phyloP scores from a whole-genome alignment of 1,140 invertebrate species.

The Drosophila busckii region DNA sequence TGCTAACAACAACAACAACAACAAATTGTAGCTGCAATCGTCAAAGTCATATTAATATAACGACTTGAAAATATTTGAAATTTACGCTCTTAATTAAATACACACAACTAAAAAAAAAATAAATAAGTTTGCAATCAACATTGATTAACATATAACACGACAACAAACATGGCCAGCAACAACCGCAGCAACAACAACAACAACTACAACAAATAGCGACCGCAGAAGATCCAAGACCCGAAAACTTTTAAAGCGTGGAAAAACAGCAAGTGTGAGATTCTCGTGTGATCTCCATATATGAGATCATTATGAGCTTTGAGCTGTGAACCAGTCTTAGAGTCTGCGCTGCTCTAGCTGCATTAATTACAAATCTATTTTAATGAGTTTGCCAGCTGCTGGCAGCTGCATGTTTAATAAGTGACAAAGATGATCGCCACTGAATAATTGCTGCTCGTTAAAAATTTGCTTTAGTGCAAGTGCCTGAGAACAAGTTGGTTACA shows the following conservation, averaged over 20 bases:
- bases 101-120: slow-evolving; percentile 20
- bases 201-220: slow-evolving; percentile 13
- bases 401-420: slow-evolving; percentile 6
- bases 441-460: no score
- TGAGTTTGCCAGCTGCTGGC: slow-evolving; percentile 35
- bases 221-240: slow-evolving; percentile 42
- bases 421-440: slow-evolving; percentile 33
- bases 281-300: slow-evolving; percentile 70
- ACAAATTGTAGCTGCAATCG: slow-evolving; percentile 42
- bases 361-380: slow-evolving; percentile 72
- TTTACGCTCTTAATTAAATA: slow-evolving; percentile 69
- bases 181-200: slow-evolving; percentile 1
- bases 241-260: slow-evolving; percentile 57
- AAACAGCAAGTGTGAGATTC: slow-evolving; percentile 64
- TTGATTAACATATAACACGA: slow-evolving; percentile 64
- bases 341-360: slow-evolving; percentile 54
- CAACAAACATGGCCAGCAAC: slow-evolving; percentile 32
- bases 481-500: no score
- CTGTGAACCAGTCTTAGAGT: slow-evolving; percentile 25
- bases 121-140: slow-evolving; percentile 54
- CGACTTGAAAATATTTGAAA: slow-evolving; percentile 45
- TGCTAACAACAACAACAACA: slow-evolving; percentile 30
- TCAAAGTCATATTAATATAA: slow-evolving; percentile 51
- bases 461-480: no score
- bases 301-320: slow-evolving; percentile 26